These are phyloP conservation scores for Mustelus asterias DNA, from an alignment of 2,113 vertebrate species.

Conservation along the genomic window DNA sequence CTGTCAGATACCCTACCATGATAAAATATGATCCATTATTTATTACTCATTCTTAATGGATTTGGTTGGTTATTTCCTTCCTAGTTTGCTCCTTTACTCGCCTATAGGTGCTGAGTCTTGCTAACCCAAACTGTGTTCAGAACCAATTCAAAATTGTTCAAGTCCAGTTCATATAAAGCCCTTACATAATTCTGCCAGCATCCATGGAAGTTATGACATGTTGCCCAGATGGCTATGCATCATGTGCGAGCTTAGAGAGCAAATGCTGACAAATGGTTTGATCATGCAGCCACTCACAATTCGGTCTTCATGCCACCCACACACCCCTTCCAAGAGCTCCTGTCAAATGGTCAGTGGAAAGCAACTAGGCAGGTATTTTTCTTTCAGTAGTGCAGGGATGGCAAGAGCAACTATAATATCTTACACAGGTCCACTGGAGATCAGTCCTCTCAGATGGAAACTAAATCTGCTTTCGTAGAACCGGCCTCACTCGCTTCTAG, in stretches of 20 bases:
- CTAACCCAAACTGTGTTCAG: background rate
- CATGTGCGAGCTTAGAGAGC: background rate
- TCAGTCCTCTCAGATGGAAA: background rate
- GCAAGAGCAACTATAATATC: background rate
- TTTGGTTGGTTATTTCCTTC: background rate
- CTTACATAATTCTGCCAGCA: background rate
- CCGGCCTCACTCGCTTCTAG: background rate
- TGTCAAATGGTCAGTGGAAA: background rate
- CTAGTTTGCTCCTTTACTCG: background rate
- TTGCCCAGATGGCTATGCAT: background rate
- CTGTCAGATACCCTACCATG: background rate
- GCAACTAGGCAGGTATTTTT: background rate
- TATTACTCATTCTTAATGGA: background rate
- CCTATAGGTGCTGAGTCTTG: background rate
- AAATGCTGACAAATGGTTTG: background rate
- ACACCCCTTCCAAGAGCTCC: background rate
- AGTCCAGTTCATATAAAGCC: background rate
- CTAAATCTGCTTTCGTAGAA: background rate
- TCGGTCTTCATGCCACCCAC: background rate
- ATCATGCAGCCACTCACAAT: background rate
- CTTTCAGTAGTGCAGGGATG: background rate
- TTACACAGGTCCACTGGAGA: background rate
- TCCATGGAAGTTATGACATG: background rate
- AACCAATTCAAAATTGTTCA: background rate
- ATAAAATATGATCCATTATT: background rate